Percentiles rank a stretch among this genome's conserved stretches.
phyloP scores from a whole-genome alignment of 2,888 invertebrate genomes.

The Drosophila tripunctata region DNA sequence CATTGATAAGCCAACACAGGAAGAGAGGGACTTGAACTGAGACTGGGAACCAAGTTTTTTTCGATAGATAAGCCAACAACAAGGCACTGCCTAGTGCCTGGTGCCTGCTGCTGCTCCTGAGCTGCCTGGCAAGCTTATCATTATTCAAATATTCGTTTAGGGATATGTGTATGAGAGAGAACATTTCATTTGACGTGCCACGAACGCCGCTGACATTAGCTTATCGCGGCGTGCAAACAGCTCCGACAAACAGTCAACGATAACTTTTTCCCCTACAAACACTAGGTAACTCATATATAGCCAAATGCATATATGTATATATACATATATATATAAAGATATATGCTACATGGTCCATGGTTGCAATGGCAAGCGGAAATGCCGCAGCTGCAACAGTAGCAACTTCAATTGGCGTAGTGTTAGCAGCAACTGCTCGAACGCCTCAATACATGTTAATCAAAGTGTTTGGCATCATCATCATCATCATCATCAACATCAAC shows the following conservation, averaged over 20 bases:
- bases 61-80: constrained; percentile 56
- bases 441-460: constrained; percentile 29
- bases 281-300: constrained; percentile 2
- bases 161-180: constrained; percentile 48
- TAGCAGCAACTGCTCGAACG: background rate
- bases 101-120: too few species aligned
- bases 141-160: constrained; percentile 75
- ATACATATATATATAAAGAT: background rate
- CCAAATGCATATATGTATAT: background rate
- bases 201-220: constrained; percentile 28
- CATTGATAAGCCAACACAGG: constrained; percentile 41
- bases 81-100: constrained; percentile 15
- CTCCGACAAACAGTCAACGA: constrained; percentile 36
- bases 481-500: background rate
- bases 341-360: background rate
- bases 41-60: background rate
- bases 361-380: background rate
- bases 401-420: constrained; percentile 8
- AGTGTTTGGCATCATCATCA: constrained; percentile 15
- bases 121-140: constrained; percentile 59
- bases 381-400: background rate
- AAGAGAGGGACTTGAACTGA: background rate
- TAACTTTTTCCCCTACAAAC: constrained; percentile 34
- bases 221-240: constrained; percentile 57
- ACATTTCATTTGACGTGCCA: constrained; percentile 39